These are phyloP conservation scores for Periophthalmus modestus DNA, from an alignment of 2,113 vertebrate genomes.

Conservation along the genomic window DNA sequence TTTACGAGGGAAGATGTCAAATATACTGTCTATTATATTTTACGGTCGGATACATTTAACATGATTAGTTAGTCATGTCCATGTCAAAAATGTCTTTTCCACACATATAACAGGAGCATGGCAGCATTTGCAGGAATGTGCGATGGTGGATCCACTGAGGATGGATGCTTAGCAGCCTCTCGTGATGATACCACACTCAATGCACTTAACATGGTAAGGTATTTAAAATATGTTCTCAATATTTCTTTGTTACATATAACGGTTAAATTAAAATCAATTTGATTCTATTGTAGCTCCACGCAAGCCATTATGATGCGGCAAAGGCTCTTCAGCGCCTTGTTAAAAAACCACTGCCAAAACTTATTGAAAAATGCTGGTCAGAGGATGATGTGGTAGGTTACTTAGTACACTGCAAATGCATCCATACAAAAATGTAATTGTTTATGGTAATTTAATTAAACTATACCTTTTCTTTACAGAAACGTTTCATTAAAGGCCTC, in stretches of 20 bases:
- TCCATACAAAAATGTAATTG: background rate
- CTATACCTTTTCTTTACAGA: slow-evolving; percentile 72
- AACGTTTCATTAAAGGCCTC: slow-evolving; percentile 96
- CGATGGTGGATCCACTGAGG: slow-evolving; percentile 96
- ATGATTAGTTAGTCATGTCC: background rate
- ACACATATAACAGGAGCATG: slow-evolving; percentile 87
- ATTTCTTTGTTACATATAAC: background rate
- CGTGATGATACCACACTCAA: slow-evolving; percentile 98
- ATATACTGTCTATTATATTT: background rate
- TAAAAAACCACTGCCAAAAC: slow-evolving; percentile 97
- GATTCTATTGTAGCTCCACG: slow-evolving; percentile 84
- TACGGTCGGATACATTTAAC: background rate
- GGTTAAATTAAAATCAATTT: background rate
- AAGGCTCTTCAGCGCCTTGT: slow-evolving; percentile 97
- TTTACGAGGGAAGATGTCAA: background rate
- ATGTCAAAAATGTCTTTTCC: slow-evolving; percentile 2
- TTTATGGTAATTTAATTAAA: background rate
- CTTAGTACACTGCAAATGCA: slow-evolving; percentile 9
- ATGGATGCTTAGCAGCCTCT: slow-evolving; percentile 95
- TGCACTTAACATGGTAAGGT: slow-evolving; percentile 91
- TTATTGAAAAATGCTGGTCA: slow-evolving; percentile 98
- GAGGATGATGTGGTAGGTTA: slow-evolving; percentile 94
- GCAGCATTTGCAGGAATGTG: slow-evolving; percentile 99
- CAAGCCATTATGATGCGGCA: slow-evolving; percentile 94
- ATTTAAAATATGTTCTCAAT: background rate